Evolutionary conservation across 2,888 invertebrate genomes (phyloP).

Genomic region (Chrysodeixis includens): DNA sequence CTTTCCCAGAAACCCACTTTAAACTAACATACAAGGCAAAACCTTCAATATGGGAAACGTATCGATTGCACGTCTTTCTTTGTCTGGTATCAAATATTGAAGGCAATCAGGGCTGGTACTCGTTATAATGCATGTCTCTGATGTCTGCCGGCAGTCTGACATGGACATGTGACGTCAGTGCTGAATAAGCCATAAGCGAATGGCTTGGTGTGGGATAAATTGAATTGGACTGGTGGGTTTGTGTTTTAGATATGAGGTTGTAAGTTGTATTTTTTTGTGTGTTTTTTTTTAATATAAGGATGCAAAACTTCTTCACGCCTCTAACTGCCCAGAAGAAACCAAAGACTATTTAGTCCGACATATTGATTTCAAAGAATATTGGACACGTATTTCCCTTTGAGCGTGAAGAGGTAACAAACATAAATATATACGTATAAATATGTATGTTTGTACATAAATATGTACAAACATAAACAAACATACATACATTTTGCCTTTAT

Average conservation of each 20-base stretch:
- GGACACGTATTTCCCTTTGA: too few relatives aligned
- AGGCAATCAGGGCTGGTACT: slow-evolving; percentile 27
- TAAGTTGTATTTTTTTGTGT: too few relatives aligned
- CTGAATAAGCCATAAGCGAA: slow-evolving; percentile 20
- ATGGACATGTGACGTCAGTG: slow-evolving; percentile 21
- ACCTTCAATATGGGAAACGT: slow-evolving; percentile 1
- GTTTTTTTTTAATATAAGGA: too few relatives aligned
- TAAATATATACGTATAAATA: too few relatives aligned
- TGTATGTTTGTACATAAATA: too few relatives aligned
- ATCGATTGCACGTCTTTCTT: slow-evolving; percentile 39
- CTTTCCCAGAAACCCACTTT: not conserved
- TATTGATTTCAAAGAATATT: too few relatives aligned
- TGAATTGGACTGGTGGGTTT: not conserved
- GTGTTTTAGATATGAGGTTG: not conserved
- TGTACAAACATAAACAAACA: too few relatives aligned
- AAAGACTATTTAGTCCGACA: too few relatives aligned
- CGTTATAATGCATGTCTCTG: slow-evolving; percentile 36
- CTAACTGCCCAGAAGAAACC: too few relatives aligned
- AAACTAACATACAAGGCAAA: not conserved
- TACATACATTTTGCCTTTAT: too few relatives aligned
- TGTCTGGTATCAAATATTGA: slow-evolving; percentile 46
- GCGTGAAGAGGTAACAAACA: too few relatives aligned
- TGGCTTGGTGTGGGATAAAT: not conserved
- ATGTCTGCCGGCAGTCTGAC: slow-evolving; percentile 25
- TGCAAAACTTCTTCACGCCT: too few relatives aligned